Evolutionary conservation across 2,888 invertebrate genomes (phyloP).

Genomic region (Andrena praecox): DNA sequence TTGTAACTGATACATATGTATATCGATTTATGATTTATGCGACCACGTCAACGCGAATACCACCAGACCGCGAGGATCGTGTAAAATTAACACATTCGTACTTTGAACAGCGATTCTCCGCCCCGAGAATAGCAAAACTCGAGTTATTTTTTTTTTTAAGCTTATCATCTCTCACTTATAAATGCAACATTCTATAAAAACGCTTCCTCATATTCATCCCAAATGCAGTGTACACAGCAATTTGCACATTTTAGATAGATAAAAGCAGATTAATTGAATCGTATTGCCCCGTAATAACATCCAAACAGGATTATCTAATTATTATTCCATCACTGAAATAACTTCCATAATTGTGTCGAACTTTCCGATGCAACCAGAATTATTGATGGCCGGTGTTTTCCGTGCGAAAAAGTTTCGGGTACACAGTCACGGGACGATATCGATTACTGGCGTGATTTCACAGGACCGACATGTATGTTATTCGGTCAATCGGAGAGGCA

Average conservation of each 20-base stretch:
- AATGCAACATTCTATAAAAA: too few relatives aligned
- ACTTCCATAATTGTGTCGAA: neutral
- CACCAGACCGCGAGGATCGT: neutral
- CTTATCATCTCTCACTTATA: too few relatives aligned
- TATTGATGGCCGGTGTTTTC: slow-evolving; percentile 5
- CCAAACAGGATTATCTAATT: neutral
- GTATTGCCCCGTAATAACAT: neutral
- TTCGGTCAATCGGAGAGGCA: slow-evolving; percentile 22
- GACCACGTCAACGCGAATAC: slow-evolving; percentile 24
- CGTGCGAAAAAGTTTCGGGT: neutral
- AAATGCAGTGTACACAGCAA: too few relatives aligned
- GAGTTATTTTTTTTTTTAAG: too few relatives aligned
- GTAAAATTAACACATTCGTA: slow-evolving; percentile 13
- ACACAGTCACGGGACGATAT: neutral
- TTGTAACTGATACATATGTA: slow-evolving; percentile 24
- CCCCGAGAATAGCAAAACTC: too few relatives aligned
- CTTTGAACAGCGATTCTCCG: neutral
- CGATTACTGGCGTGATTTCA: slow-evolving; percentile 27
- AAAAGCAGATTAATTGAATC: neutral
- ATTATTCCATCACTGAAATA: neutral
- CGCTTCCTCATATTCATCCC: too few relatives aligned
- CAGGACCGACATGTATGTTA: slow-evolving; percentile 41
- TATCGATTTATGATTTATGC: slow-evolving; percentile 51
- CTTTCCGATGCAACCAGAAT: slow-evolving; percentile 6
- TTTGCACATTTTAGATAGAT: neutral